Evolutionary conservation across 2,113 vertebrate species (phyloP).

Genomic region (Pontoporia blainvillei): DNA sequence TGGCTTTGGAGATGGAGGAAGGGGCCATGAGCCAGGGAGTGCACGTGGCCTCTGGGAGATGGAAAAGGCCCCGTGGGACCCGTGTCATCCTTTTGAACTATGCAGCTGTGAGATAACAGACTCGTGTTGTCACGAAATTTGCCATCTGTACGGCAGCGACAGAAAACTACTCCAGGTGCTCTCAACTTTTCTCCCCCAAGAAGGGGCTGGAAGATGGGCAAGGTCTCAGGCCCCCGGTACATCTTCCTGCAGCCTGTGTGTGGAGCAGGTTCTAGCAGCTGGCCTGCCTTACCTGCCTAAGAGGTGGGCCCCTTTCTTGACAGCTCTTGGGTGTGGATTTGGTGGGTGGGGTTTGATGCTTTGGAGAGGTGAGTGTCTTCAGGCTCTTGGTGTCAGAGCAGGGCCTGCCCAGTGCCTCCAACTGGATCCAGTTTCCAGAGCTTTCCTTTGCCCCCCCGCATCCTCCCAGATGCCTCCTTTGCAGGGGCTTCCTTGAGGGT

Average conservation of each 20-base stretch:
- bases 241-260: not conserved
- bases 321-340: not conserved
- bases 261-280: rapidly evolving
- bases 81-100: rapidly evolving
- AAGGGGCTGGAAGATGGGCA: not conserved
- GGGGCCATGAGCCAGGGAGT: rapidly evolving
- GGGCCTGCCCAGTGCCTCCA: rapidly evolving
- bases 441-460: not conserved
- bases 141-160: rapidly evolving
- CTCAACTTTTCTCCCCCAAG: not conserved
- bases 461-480: not conserved
- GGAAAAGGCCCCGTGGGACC: not conserved
- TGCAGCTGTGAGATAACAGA: rapidly evolving
- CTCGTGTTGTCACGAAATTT: rapidly evolving
- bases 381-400: not conserved
- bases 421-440: not conserved
- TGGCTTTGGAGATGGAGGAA: not conserved
- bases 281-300: too few species aligned
- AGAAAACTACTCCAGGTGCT: rapidly evolving
- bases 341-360: not conserved
- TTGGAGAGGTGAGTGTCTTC: not conserved
- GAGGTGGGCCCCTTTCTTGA: too few species aligned
- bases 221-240: not conserved
- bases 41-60: rapidly evolving
- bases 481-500: not conserved